A percentile compares a stretch with the other conserved stretches of the same genome.
phyloP scores from a whole-genome alignment of 30 jellyfish, hydroid and myxozoan genomes.

The Aurelia sp. region DNA sequence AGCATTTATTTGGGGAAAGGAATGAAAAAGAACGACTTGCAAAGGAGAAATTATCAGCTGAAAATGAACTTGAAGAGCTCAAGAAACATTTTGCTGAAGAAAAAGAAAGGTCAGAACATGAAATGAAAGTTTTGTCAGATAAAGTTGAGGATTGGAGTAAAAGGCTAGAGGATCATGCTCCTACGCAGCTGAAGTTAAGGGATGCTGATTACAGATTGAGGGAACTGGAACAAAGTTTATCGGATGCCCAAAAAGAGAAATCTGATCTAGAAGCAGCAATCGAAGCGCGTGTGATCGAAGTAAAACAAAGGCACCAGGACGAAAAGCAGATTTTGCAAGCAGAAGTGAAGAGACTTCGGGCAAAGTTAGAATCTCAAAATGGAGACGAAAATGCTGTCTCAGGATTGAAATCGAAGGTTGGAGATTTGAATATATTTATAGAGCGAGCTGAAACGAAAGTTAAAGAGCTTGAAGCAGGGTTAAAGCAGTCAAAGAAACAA shows the following conservation, averaged over 20 bases:
- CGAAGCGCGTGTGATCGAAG: conserved; percentile 4
- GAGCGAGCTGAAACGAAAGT: conserved; percentile 63
- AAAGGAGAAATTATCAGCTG: conserved; percentile 11
- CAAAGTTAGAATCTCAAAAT: conserved; percentile 16
- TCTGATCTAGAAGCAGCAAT: background rate
- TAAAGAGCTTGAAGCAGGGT: conserved; percentile 31
- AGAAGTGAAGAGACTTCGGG: background rate
- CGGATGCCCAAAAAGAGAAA: conserved; percentile 27
- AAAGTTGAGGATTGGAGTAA: conserved; percentile 9
- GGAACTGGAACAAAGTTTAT: conserved; percentile 29
- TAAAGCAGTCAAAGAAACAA: conserved; percentile 17
- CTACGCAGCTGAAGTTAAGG: conserved; percentile 11
- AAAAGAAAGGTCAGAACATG: conserved; percentile 5
- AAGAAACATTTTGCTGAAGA: background rate
- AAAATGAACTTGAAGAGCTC: conserved; percentile 28
- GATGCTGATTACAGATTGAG: conserved; percentile 17
- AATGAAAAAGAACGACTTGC: background rate
- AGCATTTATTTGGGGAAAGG: conserved; percentile 10
- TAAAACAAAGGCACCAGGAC: background rate
- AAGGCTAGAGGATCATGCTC: conserved; percentile 18
- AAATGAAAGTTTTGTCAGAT: conserved; percentile 24
- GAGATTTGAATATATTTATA: conserved; percentile 50
- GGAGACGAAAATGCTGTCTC: conserved; percentile 8
- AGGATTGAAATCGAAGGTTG: conserved; percentile 45
- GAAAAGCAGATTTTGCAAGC: conserved; percentile 20